Conservation (phyloP, 1,140 invertebrate genomes). For the Drosophila arizonae region DNA sequence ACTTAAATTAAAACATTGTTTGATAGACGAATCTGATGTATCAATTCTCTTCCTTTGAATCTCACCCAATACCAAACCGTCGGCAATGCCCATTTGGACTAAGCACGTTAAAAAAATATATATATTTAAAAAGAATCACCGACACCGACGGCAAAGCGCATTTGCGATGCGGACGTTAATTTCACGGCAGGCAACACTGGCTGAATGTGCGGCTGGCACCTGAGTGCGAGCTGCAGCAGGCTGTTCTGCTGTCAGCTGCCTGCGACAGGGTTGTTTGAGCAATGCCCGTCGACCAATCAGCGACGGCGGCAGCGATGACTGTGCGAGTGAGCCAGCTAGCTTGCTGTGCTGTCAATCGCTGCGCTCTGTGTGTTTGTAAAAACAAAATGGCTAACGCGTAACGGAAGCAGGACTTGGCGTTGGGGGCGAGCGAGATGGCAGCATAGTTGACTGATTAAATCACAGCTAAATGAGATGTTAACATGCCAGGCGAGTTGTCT, state of each 20-base stretch:
- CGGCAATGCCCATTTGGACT: not conserved
- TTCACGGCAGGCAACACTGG: slow-evolving; percentile 15
- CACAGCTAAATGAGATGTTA: slow-evolving; percentile 51
- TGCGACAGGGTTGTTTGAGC: slow-evolving; percentile 11
- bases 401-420: slow-evolving; percentile 42
- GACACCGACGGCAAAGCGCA: slow-evolving; percentile 9
- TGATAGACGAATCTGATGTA: no score
- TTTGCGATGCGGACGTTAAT: slow-evolving; percentile 7
- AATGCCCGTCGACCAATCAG: slow-evolving; percentile 54
- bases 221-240: not conserved
- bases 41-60: not conserved
- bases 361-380: slow-evolving; percentile 47
- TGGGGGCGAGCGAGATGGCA: slow-evolving; percentile 43
- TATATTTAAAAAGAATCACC: no score
- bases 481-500: not conserved
- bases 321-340: slow-evolving; percentile 51
- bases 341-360: slow-evolving; percentile 3
- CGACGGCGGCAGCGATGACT: slow-evolving; percentile 26
- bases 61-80: not conserved
- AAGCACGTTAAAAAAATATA: not conserved
- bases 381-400: slow-evolving; percentile 73
- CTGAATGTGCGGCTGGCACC: not conserved
- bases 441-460: slow-evolving; percentile 39
- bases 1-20: no score
- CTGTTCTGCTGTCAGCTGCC: not conserved